phyloP scores from a whole-genome alignment of 2,888 invertebrate species.

The Lasioglossum villosulum region DNA sequence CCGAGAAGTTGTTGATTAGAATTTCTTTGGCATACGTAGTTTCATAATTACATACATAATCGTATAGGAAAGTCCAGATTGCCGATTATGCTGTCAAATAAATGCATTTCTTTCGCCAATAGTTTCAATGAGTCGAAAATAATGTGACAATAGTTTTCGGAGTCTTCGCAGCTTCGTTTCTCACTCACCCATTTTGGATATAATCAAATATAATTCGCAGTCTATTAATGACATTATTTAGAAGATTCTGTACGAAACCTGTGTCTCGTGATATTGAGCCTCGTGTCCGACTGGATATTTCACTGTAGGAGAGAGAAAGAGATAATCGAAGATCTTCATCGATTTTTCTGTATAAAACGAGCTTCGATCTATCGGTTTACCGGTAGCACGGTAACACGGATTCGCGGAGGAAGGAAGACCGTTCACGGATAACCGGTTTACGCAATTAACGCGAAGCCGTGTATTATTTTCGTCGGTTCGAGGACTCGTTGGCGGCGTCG shows the following conservation, averaged over 20 bases:
- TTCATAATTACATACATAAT: neutral
- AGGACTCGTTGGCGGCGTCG: neutral
- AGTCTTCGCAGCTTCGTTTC: neutral
- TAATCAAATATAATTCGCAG: neutral
- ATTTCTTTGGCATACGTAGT: neutral
- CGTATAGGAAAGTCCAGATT: too few species aligned
- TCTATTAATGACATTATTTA: neutral
- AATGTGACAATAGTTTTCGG: too few species aligned
- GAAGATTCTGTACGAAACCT: neutral
- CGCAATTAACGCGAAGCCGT: slow-evolving; percentile 1
- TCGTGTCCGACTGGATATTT: neutral
- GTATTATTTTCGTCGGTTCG: slow-evolving; percentile 11
- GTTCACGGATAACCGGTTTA: neutral
- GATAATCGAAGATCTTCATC: neutral
- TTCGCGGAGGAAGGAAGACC: neutral
- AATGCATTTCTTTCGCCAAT: neutral
- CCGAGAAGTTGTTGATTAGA: neutral
- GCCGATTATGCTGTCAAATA: too few species aligned
- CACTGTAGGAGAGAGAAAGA: neutral
- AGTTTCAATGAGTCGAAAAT: too few species aligned
- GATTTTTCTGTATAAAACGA: neutral
- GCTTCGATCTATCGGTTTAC: neutral
- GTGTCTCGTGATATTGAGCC: too few species aligned
- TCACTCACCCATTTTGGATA: neutral
- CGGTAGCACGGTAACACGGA: neutral